Percentiles rank a stretch among this genome's conserved stretches.
phyloP scores from a whole-genome alignment of 2,888 invertebrate species.

The Isotomurus palustris region DNA sequence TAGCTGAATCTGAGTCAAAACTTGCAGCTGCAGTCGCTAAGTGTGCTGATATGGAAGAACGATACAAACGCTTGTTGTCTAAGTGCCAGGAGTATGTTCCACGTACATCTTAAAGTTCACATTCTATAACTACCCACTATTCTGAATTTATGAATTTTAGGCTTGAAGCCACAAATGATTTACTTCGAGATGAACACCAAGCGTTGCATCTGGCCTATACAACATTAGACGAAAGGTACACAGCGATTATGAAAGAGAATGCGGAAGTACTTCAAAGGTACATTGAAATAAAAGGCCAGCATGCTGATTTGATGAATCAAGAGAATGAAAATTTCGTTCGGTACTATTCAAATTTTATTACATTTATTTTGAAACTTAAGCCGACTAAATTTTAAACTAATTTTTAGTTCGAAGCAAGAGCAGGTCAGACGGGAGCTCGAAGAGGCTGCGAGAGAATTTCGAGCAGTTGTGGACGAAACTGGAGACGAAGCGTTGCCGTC shows the following conservation, averaged over 20 bases:
- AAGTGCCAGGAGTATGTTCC: slow-evolving; percentile 36
- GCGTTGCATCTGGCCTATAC: slow-evolving; percentile 87
- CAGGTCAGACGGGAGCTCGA: slow-evolving; percentile 85
- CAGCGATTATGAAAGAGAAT: slow-evolving; percentile 82
- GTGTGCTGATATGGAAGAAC: slow-evolving; percentile 42
- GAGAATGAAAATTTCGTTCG: slow-evolving; percentile 90
- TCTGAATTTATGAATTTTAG: neutral
- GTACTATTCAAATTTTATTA: slow-evolving; percentile 53
- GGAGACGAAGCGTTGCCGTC: slow-evolving; percentile 46
- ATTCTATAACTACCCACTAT: neutral
- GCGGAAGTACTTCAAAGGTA: slow-evolving; percentile 76
- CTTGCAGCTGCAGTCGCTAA: slow-evolving; percentile 40
- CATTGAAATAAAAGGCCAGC: slow-evolving; percentile 86
- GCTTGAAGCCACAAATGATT: slow-evolving; percentile 76
- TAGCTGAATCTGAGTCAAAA: slow-evolving; percentile 49
- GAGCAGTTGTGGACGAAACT: slow-evolving; percentile 47
- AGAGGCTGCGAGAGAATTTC: slow-evolving; percentile 77
- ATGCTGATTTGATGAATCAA: slow-evolving; percentile 93
- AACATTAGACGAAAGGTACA: slow-evolving; percentile 80
- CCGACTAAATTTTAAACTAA: too few species aligned
- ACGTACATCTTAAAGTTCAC: neutral
- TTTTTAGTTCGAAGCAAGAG: too few species aligned
- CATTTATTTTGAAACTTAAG: slow-evolving; percentile 11
- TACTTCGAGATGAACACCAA: slow-evolving; percentile 88
- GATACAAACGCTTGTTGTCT: slow-evolving; percentile 36